Conservation (phyloP, 1,140 invertebrate species). For the Heliconius nattereri region DNA sequence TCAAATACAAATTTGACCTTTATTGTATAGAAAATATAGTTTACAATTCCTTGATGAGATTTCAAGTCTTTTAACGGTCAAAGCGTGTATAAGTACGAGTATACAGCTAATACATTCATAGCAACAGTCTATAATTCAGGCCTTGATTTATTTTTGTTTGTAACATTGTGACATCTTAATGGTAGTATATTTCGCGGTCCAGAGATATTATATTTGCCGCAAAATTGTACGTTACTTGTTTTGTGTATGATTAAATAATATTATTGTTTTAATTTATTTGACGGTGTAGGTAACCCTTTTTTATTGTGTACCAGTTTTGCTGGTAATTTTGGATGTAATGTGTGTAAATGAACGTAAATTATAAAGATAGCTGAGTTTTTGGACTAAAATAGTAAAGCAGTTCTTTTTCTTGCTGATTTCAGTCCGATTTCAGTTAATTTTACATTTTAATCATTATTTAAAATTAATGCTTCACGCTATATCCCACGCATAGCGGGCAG, state of each 20-base stretch:
- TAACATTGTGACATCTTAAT: conserved; percentile 57
- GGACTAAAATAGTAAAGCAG: no score
- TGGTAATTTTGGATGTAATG: not conserved
- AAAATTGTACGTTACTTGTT: conserved; percentile 44
- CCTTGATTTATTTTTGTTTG: conserved; percentile 46
- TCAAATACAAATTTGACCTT: not conserved
- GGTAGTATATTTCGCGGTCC: conserved; percentile 52
- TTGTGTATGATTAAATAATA: conserved; percentile 54
- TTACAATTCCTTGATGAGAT: not conserved
- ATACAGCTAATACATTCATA: conserved; percentile 36
- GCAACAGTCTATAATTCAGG: conserved; percentile 50
- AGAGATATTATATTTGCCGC: conserved; percentile 50
- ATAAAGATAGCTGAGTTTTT: no score
- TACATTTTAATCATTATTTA: no score
- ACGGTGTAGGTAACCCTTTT: not conserved
- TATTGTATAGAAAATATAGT: not conserved
- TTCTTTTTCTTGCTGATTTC: no score
- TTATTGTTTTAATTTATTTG: conserved; percentile 37
- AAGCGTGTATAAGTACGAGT: conserved; percentile 11
- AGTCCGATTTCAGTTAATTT: no score
- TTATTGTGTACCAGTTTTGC: not conserved
- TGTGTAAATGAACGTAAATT: no score
- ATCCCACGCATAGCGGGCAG: no score
- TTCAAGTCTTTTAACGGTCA: not conserved
- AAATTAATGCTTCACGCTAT: no score